Evolutionary conservation across 2,797 vertebrate species (phyloP).

Genomic region (Thripadectes ignobilis): DNA sequence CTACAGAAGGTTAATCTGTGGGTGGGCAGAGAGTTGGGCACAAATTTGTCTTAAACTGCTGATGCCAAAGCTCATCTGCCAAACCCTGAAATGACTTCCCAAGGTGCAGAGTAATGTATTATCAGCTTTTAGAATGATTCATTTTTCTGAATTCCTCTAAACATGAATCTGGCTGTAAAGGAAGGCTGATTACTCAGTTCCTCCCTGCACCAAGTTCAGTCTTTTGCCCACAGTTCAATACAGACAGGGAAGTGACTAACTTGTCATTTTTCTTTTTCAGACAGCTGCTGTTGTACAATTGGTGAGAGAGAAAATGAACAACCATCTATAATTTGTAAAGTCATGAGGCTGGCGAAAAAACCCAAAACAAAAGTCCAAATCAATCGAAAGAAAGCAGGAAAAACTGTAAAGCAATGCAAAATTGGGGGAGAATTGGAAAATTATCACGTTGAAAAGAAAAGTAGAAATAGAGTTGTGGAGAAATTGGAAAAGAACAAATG

Average conservation of each 20-base stretch:
- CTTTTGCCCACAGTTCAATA: conserved; percentile 46
- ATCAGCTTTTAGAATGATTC: conserved; percentile 41
- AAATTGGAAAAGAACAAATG: not conserved
- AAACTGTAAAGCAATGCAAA: not conserved
- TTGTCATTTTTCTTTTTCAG: conserved; percentile 36
- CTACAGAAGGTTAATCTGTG: not conserved
- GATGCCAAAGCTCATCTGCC: conserved; percentile 10
- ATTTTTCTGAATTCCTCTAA: conserved; percentile 53
- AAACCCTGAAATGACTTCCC: conserved; percentile 19
- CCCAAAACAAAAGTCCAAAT: not conserved
- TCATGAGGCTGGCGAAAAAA: not conserved
- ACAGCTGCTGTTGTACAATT: conserved; percentile 33
- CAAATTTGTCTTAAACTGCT: conserved; percentile 13
- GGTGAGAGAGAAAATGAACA: conserved; percentile 22
- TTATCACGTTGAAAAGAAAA: not conserved
- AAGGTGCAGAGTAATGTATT: conserved; percentile 43
- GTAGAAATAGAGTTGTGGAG: not conserved
- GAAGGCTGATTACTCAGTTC: conserved; percentile 61
- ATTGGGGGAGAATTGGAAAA: not conserved
- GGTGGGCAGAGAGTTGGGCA: not conserved
- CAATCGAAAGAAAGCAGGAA: not conserved
- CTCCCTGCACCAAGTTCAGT: conserved; percentile 43
- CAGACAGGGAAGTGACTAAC: conserved; percentile 51
- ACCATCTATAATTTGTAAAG: not conserved
- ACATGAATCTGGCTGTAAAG: conserved; percentile 31